phyloP scores from a whole-genome alignment of 2,113 vertebrate genomes.

The Cheirogaleus medius region DNA sequence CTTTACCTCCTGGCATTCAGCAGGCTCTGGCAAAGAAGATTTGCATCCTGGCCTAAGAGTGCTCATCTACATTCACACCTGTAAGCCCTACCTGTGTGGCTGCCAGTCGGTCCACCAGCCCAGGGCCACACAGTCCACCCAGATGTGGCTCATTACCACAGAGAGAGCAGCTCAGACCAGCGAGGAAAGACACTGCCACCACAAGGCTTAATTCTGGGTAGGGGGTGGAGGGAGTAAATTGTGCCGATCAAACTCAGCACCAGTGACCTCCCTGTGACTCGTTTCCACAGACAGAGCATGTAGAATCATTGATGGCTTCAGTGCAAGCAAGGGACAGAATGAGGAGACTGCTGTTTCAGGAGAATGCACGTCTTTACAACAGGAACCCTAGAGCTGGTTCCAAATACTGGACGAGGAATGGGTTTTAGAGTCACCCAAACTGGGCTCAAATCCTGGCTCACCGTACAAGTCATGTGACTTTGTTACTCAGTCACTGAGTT shows the following conservation, averaged over 20 bases:
- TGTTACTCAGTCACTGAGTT: neutral
- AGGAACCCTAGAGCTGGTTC: neutral
- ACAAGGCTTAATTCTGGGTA: conserved; percentile 36
- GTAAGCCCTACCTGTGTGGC: neutral
- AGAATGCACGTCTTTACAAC: rapidly evolving
- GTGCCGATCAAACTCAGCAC: neutral
- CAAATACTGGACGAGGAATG: neutral
- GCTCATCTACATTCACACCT: neutral
- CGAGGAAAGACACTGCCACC: neutral
- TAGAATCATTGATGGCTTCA: neutral
- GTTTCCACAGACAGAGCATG: neutral
- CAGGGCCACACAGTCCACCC: neutral
- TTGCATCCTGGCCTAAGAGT: neutral
- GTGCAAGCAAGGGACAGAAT: neutral
- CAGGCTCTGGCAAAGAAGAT: neutral
- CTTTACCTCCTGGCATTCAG: neutral
- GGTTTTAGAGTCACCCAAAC: neutral
- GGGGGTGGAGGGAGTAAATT: neutral
- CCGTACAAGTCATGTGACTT: neutral
- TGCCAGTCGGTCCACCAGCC: neutral
- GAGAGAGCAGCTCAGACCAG: neutral
- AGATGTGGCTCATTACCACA: neutral
- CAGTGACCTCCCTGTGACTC: neutral
- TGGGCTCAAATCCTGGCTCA: neutral
- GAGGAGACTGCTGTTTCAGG: neutral